Evolutionary conservation across 2,113 vertebrate species (phyloP).

Genomic region (Zapus hudsonius): DNA sequence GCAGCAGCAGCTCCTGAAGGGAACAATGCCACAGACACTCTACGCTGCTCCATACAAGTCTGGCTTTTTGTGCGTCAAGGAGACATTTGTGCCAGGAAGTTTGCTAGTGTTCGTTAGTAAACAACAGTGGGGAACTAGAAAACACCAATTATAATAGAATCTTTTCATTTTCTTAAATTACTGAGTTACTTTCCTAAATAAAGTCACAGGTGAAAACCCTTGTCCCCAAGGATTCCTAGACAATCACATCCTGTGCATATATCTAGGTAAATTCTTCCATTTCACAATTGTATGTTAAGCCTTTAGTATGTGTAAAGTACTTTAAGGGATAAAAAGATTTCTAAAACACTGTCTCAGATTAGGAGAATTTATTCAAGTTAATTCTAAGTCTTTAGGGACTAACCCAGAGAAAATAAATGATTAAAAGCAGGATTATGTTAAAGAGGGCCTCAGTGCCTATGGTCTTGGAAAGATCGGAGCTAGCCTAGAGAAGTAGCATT

Average conservation of each 20-base stretch:
- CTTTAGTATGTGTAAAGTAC: not conserved
- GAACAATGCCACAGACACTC: accelerated
- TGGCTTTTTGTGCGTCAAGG: no score
- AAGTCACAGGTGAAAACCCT: not conserved
- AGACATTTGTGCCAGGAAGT: not conserved
- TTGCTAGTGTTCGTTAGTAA: not conserved
- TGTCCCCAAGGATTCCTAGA: not conserved
- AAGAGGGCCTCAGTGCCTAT: not conserved
- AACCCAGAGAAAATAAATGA: not conserved
- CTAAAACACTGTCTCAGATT: slow-evolving; percentile 37
- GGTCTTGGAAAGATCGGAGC: not conserved
- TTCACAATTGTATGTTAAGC: not conserved
- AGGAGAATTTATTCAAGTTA: slow-evolving; percentile 45
- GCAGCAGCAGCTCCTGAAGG: accelerated
- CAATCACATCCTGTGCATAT: not conserved
- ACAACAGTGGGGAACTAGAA: not conserved
- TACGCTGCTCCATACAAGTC: not conserved
- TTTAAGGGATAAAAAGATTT: slow-evolving; percentile 55
- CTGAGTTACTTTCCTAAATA: not conserved
- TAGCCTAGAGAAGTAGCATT: not conserved
- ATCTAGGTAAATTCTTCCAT: not conserved
- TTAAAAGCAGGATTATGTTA: not conserved
- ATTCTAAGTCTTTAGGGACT: slow-evolving; percentile 31
- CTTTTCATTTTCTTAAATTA: not conserved
- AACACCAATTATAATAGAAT: not conserved